These are phyloP conservation scores for Pyrocephalus nanus DNA, from an alignment of 2,797 vertebrate genomes.

Conservation along the genomic window DNA sequence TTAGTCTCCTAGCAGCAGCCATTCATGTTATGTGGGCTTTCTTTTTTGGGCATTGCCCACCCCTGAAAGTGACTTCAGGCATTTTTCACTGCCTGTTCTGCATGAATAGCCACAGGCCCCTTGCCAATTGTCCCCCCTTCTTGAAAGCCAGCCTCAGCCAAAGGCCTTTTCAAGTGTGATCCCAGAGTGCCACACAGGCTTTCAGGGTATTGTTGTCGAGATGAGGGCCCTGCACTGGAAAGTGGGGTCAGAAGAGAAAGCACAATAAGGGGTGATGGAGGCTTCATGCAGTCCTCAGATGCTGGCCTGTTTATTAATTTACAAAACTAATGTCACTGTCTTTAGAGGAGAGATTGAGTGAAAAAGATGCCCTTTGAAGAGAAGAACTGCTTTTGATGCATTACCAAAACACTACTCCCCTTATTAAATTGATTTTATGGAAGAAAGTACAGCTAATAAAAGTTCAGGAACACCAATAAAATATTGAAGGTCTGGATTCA, in stretches of 20 bases:
- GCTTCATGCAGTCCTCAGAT: conserved; percentile 74
- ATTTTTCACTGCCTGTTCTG: conserved; percentile 82
- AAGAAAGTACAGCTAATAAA: conserved; percentile 57
- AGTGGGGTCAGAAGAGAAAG: conserved; percentile 76
- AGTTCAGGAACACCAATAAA: conserved; percentile 59
- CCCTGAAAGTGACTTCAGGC: conserved; percentile 82
- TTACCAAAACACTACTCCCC: conserved; percentile 56
- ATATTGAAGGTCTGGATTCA: conserved; percentile 38
- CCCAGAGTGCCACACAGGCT: conserved; percentile 80
- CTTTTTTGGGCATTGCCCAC: conserved; percentile 82
- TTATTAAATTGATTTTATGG: conserved; percentile 72
- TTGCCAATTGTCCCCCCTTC: conserved; percentile 82
- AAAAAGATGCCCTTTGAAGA: conserved; percentile 66
- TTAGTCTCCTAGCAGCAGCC: conserved; percentile 83
- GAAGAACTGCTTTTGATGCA: conserved; percentile 61
- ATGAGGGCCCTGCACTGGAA: conserved; percentile 74
- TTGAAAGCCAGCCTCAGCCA: conserved; percentile 78
- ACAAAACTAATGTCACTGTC: conserved; percentile 72
- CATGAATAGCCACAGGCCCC: conserved; percentile 83
- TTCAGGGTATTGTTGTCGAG: conserved; percentile 75
- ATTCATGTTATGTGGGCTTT: conserved; percentile 79
- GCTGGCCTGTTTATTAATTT: conserved; percentile 78
- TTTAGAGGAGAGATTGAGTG: conserved; percentile 71
- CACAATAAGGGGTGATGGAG: conserved; percentile 72
- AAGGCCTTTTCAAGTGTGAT: conserved; percentile 80